Evolutionary conservation across 2,888 invertebrate genomes (phyloP).

Genomic region (Drosophila acutilabella): DNA sequence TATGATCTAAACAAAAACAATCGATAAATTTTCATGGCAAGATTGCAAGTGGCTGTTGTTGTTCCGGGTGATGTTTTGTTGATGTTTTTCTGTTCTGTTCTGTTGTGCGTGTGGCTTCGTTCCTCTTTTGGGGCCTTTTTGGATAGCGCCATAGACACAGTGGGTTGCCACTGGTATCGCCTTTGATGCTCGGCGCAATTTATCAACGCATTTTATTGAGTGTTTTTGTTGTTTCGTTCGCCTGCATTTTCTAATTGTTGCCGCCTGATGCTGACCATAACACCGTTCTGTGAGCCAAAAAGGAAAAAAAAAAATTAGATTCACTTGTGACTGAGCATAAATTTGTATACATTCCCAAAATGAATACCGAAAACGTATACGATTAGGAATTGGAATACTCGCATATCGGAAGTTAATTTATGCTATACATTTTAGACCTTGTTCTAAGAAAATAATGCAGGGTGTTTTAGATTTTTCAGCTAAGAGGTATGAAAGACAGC

Average conservation of each 20-base stretch:
- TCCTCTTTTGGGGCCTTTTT: background rate
- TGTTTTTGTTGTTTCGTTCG: constrained; percentile 67
- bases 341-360: constrained; percentile 66
- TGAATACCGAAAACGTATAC: constrained; percentile 2
- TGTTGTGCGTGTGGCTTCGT: background rate
- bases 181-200: constrained; percentile 80
- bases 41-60: constrained; percentile 71
- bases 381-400: background rate
- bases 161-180: constrained; percentile 64
- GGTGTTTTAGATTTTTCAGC: too few relatives aligned
- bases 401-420: constrained; percentile 77
- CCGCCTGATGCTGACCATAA: constrained; percentile 80
- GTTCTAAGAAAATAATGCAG: too few relatives aligned
- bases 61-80: constrained; percentile 12
- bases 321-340: constrained; percentile 59
- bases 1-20: constrained; percentile 75
- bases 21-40: constrained; percentile 76
- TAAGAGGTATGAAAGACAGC: too few relatives aligned
- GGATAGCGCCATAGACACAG: constrained; percentile 80
- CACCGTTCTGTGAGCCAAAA: constrained; percentile 47
- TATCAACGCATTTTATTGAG: constrained; percentile 83
- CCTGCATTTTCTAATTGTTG: constrained; percentile 78
- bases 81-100: background rate
- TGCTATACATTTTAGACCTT: constrained; percentile 36
- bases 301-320: background rate